Conservation (phyloP, 2,797 vertebrate genomes). For the Threskiornis aethiopicus region DNA sequence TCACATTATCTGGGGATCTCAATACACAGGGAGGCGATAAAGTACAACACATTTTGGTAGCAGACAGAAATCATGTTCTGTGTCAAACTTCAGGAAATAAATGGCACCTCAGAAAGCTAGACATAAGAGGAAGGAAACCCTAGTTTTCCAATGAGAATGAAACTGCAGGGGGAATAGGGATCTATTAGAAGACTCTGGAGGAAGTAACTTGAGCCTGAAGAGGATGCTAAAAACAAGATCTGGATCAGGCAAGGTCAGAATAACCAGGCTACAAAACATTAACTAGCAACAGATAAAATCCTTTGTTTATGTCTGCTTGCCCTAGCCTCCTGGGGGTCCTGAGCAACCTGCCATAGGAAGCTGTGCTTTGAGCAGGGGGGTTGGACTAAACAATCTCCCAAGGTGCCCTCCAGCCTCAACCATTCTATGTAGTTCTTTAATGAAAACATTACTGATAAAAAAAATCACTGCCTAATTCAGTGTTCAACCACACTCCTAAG, state of each 20-base stretch:
- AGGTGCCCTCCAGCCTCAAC: not conserved
- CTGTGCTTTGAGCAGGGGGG: not conserved
- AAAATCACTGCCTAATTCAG: not conserved
- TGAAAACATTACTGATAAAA: not conserved
- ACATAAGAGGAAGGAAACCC: not conserved
- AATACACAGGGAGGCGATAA: not conserved
- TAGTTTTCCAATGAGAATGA: not conserved
- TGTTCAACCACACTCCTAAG: fast-evolving
- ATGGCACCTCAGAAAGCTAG: not conserved
- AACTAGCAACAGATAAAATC: not conserved
- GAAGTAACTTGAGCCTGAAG: not conserved
- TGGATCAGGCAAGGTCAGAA: not conserved
- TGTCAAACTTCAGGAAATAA: not conserved
- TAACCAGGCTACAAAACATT: not conserved
- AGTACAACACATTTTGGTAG: not conserved
- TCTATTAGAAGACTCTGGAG: not conserved
- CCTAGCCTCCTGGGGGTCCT: not conserved
- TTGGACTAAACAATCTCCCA: not conserved
- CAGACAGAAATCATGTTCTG: not conserved
- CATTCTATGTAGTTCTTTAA: not conserved
- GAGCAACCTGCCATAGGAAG: not conserved
- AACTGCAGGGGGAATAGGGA: not conserved
- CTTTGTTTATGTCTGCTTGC: not conserved
- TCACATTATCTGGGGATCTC: not conserved
- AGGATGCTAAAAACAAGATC: not conserved